A percentile compares a stretch with the other conserved stretches of the same genome.
Evolutionary conservation across 2,888 invertebrate species (phyloP).

Genomic region (Candidula unifasciata): DNA sequence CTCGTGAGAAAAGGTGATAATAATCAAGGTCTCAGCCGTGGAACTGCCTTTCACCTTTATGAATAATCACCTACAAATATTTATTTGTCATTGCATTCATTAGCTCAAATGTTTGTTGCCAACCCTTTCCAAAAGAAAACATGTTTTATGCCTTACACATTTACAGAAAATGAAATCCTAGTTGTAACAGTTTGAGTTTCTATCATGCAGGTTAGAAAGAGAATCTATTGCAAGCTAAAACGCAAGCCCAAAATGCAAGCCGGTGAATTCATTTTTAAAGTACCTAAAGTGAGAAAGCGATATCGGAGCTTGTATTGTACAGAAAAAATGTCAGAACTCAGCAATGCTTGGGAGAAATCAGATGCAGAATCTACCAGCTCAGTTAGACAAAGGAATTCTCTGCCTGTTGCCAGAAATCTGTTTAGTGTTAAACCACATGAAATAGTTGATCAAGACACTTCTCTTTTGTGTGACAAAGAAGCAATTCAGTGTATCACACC

Average conservation of each 20-base stretch:
- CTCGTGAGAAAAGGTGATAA: too few species aligned
- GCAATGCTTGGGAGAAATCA: constrained; percentile 24
- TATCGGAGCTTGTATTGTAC: constrained; percentile 28
- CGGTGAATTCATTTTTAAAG: constrained; percentile 34
- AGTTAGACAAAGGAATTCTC: neutral
- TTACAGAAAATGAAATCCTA: too few species aligned
- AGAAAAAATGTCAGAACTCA: constrained; percentile 27
- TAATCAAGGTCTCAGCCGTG: too few species aligned
- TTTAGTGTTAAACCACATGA: neutral
- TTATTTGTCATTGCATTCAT: too few species aligned
- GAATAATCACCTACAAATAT: too few species aligned
- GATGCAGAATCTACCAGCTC: neutral
- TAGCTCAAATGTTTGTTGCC: too few species aligned
- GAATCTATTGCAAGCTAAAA: neutral
- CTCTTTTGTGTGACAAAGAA: neutral
- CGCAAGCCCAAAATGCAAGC: constrained; percentile 43
- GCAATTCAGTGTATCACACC: neutral
- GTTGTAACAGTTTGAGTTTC: too few species aligned
- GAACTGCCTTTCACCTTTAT: too few species aligned
- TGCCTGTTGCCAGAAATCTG: too few species aligned
- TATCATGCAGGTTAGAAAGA: too few species aligned
- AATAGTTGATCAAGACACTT: neutral
- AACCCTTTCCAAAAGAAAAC: too few species aligned
- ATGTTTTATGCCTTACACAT: too few species aligned
- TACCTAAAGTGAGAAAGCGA: constrained; percentile 23